Base-by-base conservation (phyloP, 2,113 vertebrate genomes). In the Gopherus flavomarginatus region DNA sequence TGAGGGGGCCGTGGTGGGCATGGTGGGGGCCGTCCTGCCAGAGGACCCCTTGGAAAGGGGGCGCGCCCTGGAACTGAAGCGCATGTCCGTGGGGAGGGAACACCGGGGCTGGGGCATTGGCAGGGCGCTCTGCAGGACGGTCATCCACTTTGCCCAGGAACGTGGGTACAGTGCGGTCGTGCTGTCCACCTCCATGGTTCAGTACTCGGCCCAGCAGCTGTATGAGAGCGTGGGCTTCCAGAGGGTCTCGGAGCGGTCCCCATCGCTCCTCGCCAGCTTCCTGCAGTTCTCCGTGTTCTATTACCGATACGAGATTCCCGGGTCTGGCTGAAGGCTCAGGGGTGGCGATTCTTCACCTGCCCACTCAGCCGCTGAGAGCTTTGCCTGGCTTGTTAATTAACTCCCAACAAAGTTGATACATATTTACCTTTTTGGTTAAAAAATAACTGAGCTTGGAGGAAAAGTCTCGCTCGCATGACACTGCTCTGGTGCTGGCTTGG, bases 171-270 rank as follows among this genome's bases (percentile, higher is more conserved):
- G 88, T 0, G 81, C 96, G 0, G 97, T 98, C 6, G 85, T 98
- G 9, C 91, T 98, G 21, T 50, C 9, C 53, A 98, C 98, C 49
- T 95, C 97, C 6, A 1, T 78, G 53, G 95, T 95, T 65, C 97
- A 98, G 88, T 10, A 47, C 12, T 89, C 38, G 0, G 98, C 98
- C 0, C 97, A 97, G 85, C 12, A 21, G 62, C 57, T 97, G 50
- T 98, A 98, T 4, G 96, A 97, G 88, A 42, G 56, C 24, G 75
- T 95, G 83, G 98, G 98, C 2, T 98, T 98, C 88, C 79, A 31
- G 2, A 95, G 0, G 81, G 96, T 94, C 54, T 35, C 50, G 1
- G 0, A 22, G 13, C 1, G 0, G 27, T 52, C 12, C 85, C 95
- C 94, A 12, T 93, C 83, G 4, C 49, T 81, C 72, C 47, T 90